Percentiles rank a stretch among this genome's conserved stretches.
Evolutionary conservation across 2,113 vertebrate genomes (phyloP).

Genomic region (Ardeotis arabs): DNA sequence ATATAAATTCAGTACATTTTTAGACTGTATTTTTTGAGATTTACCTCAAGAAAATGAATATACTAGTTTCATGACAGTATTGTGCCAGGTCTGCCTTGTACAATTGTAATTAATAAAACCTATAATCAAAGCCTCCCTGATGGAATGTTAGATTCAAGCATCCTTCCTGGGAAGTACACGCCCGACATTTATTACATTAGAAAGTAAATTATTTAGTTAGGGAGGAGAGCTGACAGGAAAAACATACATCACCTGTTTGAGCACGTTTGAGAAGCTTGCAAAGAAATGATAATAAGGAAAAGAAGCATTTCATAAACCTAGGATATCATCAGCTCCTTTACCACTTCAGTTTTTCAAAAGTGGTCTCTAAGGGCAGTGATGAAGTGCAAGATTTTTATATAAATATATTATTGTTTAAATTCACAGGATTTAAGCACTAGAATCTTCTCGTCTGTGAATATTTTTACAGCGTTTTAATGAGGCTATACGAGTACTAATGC

Average conservation of each 20-base stretch:
- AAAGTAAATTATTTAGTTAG: conserved; percentile 45
- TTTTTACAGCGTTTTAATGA: not conserved
- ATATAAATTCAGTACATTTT: not conserved
- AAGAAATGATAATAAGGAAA: conserved; percentile 24
- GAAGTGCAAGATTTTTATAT: not conserved
- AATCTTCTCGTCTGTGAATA: not conserved
- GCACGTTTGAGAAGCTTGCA: conserved; percentile 20
- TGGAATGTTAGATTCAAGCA: conserved; percentile 53
- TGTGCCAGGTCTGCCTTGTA: not conserved
- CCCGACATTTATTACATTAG: conserved; percentile 45
- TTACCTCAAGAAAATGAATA: not conserved
- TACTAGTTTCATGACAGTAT: not conserved
- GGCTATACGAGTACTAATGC: not conserved
- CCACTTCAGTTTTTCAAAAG: not conserved
- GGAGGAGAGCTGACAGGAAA: conserved; percentile 38
- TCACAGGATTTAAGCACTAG: not conserved
- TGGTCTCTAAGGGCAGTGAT: not conserved
- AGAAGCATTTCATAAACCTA: conserved; percentile 8
- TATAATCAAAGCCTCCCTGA: conserved; percentile 37
- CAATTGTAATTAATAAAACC: not conserved
- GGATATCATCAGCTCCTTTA: not conserved
- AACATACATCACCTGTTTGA: conserved; percentile 42
- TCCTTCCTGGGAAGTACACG: conserved; percentile 36
- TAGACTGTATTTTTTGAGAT: not conserved
- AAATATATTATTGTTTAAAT: not conserved